A percentile compares a stretch with the other conserved stretches of the same genome.
These are phyloP conservation scores for Apistogramma diplotaenia DNA, from an alignment of 2,113 vertebrate genomes.

Conservation along the genomic window DNA sequence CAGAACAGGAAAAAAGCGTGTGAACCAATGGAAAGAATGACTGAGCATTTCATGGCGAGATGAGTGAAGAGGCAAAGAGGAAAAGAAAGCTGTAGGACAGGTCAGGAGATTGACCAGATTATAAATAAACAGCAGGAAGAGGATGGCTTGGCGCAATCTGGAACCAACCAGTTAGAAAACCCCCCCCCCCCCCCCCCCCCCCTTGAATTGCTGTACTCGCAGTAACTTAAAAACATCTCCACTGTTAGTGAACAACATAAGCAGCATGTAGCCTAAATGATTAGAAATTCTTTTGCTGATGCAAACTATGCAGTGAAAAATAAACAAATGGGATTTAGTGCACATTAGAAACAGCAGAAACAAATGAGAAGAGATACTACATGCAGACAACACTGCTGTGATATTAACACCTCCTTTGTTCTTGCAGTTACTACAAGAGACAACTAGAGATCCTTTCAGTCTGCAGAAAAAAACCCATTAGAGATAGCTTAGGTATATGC, in stretches of 20 bases:
- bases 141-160: constrained; percentile 23
- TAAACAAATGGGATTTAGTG: constrained; percentile 29
- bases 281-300: constrained; percentile 35
- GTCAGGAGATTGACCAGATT: constrained; percentile 37
- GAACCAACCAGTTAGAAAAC: constrained; percentile 31
- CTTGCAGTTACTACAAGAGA: background rate
- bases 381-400: background rate
- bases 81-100: constrained; percentile 29
- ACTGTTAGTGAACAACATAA: background rate
- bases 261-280: constrained; percentile 25
- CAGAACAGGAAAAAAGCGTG: constrained; percentile 34
- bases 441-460: background rate
- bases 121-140: constrained; percentile 55
- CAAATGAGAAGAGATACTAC: constrained; percentile 7
- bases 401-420: background rate
- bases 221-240: background rate
- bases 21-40: constrained; percentile 69
- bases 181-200: no score
- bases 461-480: background rate
- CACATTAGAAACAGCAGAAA: constrained; percentile 35
- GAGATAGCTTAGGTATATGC: background rate
- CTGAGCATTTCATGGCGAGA: constrained; percentile 42
- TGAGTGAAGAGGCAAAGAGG: constrained; percentile 34
- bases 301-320: constrained; percentile 35
- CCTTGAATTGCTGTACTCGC: background rate